Evolutionary conservation across 2,888 invertebrate genomes (phyloP).

Genomic region (Malachius bipustulatus): DNA sequence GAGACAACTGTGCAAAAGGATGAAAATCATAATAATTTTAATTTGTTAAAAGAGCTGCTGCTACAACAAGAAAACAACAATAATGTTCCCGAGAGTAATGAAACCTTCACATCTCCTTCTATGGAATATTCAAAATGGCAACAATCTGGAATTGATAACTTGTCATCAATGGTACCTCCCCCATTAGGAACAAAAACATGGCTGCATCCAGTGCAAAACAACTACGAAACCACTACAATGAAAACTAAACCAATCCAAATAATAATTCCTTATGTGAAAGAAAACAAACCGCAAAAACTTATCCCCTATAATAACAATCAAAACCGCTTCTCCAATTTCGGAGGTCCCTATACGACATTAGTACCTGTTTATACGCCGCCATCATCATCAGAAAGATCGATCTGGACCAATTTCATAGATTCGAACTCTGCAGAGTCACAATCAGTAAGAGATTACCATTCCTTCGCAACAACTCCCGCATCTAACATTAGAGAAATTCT

Average conservation of each 20-base stretch:
- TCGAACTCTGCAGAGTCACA: slow-evolving; percentile 42
- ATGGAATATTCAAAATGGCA: slow-evolving; percentile 27
- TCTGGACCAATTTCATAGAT: slow-evolving; percentile 34
- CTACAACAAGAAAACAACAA: slow-evolving; percentile 1
- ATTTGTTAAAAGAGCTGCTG: slow-evolving; percentile 8
- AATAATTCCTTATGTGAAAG: slow-evolving; percentile 67
- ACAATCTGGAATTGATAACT: slow-evolving; percentile 17
- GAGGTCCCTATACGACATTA: slow-evolving; percentile 26
- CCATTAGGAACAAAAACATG: slow-evolving; percentile 27
- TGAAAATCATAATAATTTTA: slow-evolving; percentile 7
- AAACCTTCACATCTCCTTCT: slow-evolving; percentile 23
- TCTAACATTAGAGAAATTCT: slow-evolving; percentile 38
- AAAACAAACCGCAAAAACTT: too few relatives aligned
- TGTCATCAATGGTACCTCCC: slow-evolving; percentile 26
- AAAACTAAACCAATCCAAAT: slow-evolving; percentile 68
- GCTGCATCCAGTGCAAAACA: slow-evolving; percentile 21
- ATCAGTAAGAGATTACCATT: slow-evolving; percentile 35
- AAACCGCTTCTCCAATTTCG: slow-evolving; percentile 3
- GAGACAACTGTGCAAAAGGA: background rate
- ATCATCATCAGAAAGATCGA: slow-evolving; percentile 25
- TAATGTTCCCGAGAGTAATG: slow-evolving; percentile 9
- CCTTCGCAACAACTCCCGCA: slow-evolving; percentile 27
- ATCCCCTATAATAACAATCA: background rate
- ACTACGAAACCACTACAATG: too few relatives aligned
- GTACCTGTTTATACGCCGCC: slow-evolving; percentile 31